Percentiles rank a stretch among this genome's conserved stretches.
These are phyloP conservation scores for Drosophila ironensis DNA, from an alignment of 1,140 invertebrate species.

Conservation along the genomic window DNA sequence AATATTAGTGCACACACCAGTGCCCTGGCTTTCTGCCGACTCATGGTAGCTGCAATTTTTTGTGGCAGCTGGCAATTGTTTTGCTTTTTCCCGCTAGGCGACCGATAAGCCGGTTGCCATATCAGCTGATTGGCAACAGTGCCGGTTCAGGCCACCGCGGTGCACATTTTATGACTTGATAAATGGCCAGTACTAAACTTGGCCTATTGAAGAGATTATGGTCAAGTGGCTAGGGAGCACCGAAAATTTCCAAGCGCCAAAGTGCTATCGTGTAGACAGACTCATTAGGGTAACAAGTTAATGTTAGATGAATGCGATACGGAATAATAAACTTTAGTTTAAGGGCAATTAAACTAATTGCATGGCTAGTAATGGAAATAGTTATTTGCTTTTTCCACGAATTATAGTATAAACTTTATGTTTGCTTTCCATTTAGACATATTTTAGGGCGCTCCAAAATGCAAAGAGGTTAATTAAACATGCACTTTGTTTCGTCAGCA, in stretches of 20 bases:
- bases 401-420: too few relatives aligned
- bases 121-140: conserved; percentile 34
- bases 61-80: conserved; percentile 12
- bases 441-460: too few relatives aligned
- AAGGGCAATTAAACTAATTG: not conserved
- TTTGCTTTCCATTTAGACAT: too few relatives aligned
- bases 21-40: not conserved
- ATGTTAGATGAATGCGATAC: not conserved
- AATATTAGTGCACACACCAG: not conserved
- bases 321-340: conserved; percentile 2
- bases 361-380: not conserved
- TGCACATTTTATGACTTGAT: conserved; percentile 14
- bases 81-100: not conserved
- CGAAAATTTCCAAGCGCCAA: conserved; percentile 8
- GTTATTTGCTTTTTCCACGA: not conserved
- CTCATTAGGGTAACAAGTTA: conserved; percentile 2
- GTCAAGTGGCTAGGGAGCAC: not conserved
- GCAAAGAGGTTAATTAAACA: too few relatives aligned
- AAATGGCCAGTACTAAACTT: not conserved
- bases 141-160: conserved; percentile 6
- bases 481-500: too few relatives aligned
- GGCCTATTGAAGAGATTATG: not conserved
- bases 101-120: conserved; percentile 11
- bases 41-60: not conserved
- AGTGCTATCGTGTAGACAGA: too few relatives aligned